Evolutionary conservation across 2,113 vertebrate genomes (phyloP).

Genomic region (Equus przewalskii): DNA sequence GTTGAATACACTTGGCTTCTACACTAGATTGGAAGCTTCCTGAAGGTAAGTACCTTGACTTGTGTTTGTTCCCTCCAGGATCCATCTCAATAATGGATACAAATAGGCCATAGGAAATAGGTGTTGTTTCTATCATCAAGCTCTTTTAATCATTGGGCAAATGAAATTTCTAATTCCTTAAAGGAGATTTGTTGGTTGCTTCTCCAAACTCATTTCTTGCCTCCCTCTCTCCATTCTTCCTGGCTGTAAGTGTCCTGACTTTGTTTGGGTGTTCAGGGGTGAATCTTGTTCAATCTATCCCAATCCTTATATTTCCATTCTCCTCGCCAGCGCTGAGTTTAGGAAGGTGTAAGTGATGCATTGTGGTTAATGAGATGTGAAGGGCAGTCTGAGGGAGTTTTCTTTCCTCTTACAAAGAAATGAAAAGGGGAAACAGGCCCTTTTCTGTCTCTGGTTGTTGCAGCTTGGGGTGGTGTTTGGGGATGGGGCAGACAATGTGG

Average conservation of each 20-base stretch:
- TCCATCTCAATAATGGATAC: neutral
- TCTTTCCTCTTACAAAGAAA: neutral
- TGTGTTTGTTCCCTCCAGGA: neutral
- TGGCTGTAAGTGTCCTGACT: neutral
- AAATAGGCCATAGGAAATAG: neutral
- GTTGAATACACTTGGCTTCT: neutral
- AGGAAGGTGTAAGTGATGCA: neutral
- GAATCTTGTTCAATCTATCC: neutral
- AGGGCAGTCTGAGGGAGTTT: neutral
- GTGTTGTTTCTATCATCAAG: neutral
- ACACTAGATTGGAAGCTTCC: neutral
- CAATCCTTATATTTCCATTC: neutral
- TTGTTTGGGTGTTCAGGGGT: neutral
- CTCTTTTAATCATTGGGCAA: neutral
- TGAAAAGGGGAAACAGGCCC: neutral
- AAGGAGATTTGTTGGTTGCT: neutral
- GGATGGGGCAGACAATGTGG: rapidly evolving
- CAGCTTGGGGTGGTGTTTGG: neutral
- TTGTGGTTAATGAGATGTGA: neutral
- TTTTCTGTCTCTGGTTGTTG: neutral
- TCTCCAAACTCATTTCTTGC: neutral
- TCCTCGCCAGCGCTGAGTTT: neutral
- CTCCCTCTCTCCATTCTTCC: neutral
- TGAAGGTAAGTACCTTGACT: neutral
- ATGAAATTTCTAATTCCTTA: neutral